A percentile compares a stretch with the other conserved stretches of the same genome.
Conservation (phyloP, 2,888 invertebrate species). For the Xanthorhoe designata region DNA sequence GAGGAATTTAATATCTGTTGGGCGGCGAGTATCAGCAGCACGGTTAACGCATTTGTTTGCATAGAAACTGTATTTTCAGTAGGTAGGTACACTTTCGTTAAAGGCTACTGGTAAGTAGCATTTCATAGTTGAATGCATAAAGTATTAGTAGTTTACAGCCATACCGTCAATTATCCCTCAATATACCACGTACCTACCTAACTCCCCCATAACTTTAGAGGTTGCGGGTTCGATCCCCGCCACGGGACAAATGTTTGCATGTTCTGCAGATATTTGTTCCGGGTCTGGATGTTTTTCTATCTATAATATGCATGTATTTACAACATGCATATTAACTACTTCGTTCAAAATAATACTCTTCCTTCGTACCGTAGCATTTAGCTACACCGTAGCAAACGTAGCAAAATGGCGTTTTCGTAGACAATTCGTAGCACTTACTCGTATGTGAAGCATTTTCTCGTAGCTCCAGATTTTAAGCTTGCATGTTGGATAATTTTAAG, state of each 20-base stretch:
- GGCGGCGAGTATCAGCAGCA: conserved; percentile 4
- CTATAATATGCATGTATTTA: too few relatives aligned
- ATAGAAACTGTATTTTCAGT: not conserved
- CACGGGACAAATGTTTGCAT: too few relatives aligned
- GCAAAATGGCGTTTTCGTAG: not conserved
- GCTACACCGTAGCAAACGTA: not conserved
- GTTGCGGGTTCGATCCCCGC: too few relatives aligned
- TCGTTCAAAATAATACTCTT: too few relatives aligned
- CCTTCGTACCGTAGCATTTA: not conserved
- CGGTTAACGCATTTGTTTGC: conserved; percentile 9
- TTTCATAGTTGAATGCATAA: not conserved
- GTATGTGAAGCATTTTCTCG: not conserved
- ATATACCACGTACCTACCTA: too few relatives aligned
- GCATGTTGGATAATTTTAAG: not conserved
- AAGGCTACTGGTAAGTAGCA: not conserved
- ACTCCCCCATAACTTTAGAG: too few relatives aligned
- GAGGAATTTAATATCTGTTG: conserved; percentile 25
- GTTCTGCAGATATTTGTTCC: too few relatives aligned
- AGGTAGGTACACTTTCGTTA: not conserved
- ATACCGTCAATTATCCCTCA: too few relatives aligned
- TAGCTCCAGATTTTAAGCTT: too few relatives aligned
- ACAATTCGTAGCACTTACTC: not conserved
- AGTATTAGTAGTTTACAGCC: too few relatives aligned
- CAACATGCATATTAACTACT: too few relatives aligned
- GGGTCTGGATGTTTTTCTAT: too few relatives aligned